phyloP scores from a whole-genome alignment of 2,888 invertebrate genomes.

The Dichetophora obliterata region DNA sequence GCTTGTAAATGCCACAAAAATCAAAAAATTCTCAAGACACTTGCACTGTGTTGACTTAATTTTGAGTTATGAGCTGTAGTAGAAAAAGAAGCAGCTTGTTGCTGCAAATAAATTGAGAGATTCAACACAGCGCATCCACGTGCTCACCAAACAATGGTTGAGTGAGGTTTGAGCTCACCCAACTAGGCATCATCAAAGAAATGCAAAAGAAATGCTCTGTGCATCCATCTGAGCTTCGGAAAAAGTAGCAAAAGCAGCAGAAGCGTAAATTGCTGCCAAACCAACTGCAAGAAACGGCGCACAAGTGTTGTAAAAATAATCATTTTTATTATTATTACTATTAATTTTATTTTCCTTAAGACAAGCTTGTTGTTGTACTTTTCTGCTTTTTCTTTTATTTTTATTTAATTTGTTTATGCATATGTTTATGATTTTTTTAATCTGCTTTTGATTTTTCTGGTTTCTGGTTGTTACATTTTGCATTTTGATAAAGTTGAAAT shows the following conservation, averaged over 20 bases:
- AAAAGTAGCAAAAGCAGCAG: slow-evolving; percentile 7
- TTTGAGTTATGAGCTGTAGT: neutral
- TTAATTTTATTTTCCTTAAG: neutral
- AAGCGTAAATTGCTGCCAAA: neutral
- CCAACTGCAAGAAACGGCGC: neutral
- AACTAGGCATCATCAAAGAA: slow-evolving; percentile 39
- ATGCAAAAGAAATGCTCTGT: slow-evolving; percentile 29
- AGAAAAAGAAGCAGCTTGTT: neutral
- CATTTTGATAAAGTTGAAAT: neutral
- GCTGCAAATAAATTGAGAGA: neutral
- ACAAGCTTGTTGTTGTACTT: neutral
- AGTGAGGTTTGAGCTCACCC: slow-evolving; percentile 60
- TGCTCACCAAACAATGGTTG: slow-evolving; percentile 68
- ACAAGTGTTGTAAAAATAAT: neutral
- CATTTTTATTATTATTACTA: neutral
- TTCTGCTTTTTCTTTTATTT: neutral
- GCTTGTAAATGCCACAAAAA: neutral
- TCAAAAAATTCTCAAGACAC: neutral
- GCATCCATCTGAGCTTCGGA: neutral
- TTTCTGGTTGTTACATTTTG: neutral
- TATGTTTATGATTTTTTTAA: neutral
- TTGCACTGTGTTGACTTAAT: neutral
- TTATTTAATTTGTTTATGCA: slow-evolving; percentile 11
- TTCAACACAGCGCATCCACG: slow-evolving; percentile 52
- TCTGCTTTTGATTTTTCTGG: neutral